Conservation (phyloP, 2,113 vertebrate genomes). For the Daphoenositta chrysoptera region DNA sequence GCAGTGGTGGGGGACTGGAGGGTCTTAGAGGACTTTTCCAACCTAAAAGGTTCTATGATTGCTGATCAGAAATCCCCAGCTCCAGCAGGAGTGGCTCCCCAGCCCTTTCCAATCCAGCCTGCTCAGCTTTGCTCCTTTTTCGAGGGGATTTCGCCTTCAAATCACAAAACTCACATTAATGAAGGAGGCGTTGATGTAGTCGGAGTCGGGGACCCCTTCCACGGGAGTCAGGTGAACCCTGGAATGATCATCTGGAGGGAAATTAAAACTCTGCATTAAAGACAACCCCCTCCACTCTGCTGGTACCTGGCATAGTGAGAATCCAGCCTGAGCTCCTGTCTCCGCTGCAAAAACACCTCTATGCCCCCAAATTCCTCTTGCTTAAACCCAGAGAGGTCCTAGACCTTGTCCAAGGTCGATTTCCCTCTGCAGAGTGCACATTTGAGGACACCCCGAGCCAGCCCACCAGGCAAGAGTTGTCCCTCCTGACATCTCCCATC, state of each 20-base stretch:
- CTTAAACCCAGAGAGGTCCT: not conserved
- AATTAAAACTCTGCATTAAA: not conserved
- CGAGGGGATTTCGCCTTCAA: not conserved
- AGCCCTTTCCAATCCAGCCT: not conserved
- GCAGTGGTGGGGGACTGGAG: not conserved
- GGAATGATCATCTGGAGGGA: slow-evolving; percentile 90
- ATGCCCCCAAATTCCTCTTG: not conserved
- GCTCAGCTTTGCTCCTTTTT: not conserved
- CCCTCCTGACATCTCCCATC: not conserved
- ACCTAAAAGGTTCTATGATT: not conserved
- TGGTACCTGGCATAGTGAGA: rapidly evolving
- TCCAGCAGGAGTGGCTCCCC: not conserved
- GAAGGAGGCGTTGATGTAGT: slow-evolving; percentile 97
- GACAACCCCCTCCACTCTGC: not conserved
- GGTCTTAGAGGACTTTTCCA: not conserved
- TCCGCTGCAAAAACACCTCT: not conserved
- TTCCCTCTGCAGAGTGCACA: not conserved
- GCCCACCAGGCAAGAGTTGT: not conserved
- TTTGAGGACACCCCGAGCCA: not conserved
- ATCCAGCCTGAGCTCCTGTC: rapidly evolving
- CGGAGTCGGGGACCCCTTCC: slow-evolving; percentile 96
- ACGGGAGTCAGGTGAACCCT: slow-evolving; percentile 91
- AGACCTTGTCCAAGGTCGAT: not conserved
- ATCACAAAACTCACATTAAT: slow-evolving; percentile 85
- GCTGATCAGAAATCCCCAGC: not conserved